Base-by-base conservation (phyloP, 2,113 vertebrate species). In the Polypterus bichir region DNA sequence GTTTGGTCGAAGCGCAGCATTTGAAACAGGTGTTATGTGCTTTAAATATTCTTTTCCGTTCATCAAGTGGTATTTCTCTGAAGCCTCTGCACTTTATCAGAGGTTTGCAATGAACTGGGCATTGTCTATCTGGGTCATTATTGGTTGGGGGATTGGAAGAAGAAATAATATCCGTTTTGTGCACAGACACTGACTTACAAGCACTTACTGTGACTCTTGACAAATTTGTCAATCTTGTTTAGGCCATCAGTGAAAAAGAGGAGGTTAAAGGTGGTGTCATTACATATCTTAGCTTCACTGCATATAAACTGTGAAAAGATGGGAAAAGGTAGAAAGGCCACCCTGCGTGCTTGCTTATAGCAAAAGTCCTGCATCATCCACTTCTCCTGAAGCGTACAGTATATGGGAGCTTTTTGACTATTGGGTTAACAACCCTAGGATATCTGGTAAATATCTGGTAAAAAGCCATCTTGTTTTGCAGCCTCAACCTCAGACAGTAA, bases 401-500 rank as follows among this genome's bases (percentile, higher is more conserved):
- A 9, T 58, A 51, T 8, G 4, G 49, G 5, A 54, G 49, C 48
- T 62, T 54, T 45, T 54, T 6, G 6, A 54, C 11, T n/a, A 54
- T 46, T 44, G 52, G 51, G 11, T 54, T 54, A 5, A 54, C 27
- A 44, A 7, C 49, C 7, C 49, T 49, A 6, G 49, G 6, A 27
- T 60, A n/a, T 59, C 49, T 27, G 53, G 7, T 57, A 3, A 44
- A 60, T 47, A 1, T 56, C 55, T 6, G 9, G 47, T 44, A 65
- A 49, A 11, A 54, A 58, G 47, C 57, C 57, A 59, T 61, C 49
- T 47, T 58, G 51, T 48, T 54, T 65, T 49, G 59, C 49, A 2
- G 61, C 64, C 9, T 55, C 57, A 3, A 61, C 53, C 27, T 66
- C 64, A 10, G 11, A 47, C n/a, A 57, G 6, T 9, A 65, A 49